Percentiles rank a stretch among this genome's conserved stretches.
phyloP scores from a whole-genome alignment of 2,113 vertebrate species.

The Polyodon spathula region DNA sequence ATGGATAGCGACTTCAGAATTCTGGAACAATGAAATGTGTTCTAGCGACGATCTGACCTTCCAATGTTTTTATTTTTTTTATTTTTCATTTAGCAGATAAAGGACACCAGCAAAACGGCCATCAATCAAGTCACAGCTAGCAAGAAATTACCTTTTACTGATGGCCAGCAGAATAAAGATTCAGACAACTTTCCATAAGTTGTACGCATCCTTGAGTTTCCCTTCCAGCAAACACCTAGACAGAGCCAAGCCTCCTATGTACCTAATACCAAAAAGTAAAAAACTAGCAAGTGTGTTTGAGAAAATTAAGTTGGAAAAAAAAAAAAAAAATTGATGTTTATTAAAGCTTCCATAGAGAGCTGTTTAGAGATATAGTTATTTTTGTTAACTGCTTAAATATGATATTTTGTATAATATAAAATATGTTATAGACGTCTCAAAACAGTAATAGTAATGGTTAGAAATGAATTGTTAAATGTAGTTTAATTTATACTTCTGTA shows the following conservation, averaged over 20 bases:
- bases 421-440: too few relatives aligned
- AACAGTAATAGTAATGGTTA: too few relatives aligned
- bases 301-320: slow-evolving; percentile 26
- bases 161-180: slow-evolving; percentile 55
- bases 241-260: slow-evolving; percentile 35
- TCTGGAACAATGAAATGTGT: neutral
- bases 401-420: too few relatives aligned
- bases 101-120: rapidly evolving
- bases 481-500: too few relatives aligned
- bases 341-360: slow-evolving; percentile 29
- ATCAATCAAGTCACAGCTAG: slow-evolving; percentile 8
- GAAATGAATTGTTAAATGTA: too few relatives aligned
- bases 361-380: neutral
- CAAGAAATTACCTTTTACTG: slow-evolving; percentile 52
- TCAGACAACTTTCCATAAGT: slow-evolving; percentile 45
- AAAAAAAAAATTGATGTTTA: slow-evolving; percentile 32
- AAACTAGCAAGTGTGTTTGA: slow-evolving; percentile 51
- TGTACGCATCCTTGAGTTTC: slow-evolving; percentile 39
- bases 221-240: slow-evolving; percentile 37
- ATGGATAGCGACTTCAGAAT: neutral
- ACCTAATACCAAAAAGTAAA: slow-evolving; percentile 39
- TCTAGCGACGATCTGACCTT: neutral
- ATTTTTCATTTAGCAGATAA: slow-evolving; percentile 24
- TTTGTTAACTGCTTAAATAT: too few relatives aligned
- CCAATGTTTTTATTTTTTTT: neutral